Evolutionary conservation across 2,888 invertebrate genomes (phyloP).

Genomic region (Osedax fenrisi): DNA sequence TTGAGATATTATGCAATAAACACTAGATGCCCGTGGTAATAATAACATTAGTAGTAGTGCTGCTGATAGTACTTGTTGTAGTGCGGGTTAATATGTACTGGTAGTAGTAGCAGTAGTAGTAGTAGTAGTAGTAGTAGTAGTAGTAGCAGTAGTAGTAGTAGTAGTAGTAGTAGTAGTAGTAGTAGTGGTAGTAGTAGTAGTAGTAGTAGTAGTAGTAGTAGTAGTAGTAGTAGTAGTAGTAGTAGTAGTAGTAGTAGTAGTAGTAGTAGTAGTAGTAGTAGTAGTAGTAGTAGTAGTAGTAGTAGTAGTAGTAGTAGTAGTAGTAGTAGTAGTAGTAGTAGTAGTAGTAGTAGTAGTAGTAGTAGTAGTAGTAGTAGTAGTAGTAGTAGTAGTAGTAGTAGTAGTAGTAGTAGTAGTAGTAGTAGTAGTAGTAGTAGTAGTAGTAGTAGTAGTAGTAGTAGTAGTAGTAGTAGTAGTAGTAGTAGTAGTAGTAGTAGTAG

Average conservation of each 20-base stretch:
- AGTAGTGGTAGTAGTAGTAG: conserved; percentile 15
- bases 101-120: conserved; percentile 15
- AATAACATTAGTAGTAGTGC: too few species aligned
- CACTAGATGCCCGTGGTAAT: too few species aligned
- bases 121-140: conserved; percentile 15
- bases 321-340: conserved; percentile 11
- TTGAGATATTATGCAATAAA: too few species aligned
- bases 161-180: conserved; percentile 7
- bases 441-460: conserved; percentile 11
- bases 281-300: conserved; percentile 15
- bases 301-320: conserved; percentile 11
- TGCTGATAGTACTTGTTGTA: too few species aligned
- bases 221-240: not conserved
- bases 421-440: conserved; percentile 11
- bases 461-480: conserved; percentile 13
- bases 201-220: conserved; percentile 8
- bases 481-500: conserved; percentile 11
- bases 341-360: conserved; percentile 11
- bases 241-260: conserved; percentile 18
- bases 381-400: conserved; percentile 14
- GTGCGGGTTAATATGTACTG: too few species aligned
- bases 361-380: conserved; percentile 13
- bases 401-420: conserved; percentile 6
- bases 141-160: not conserved
- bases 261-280: conserved; percentile 16